Evolutionary conservation across 2,797 vertebrate genomes (phyloP), one percentile per base, ranked within the genome.

Genomic region (Enteromius treurensis): DNA sequence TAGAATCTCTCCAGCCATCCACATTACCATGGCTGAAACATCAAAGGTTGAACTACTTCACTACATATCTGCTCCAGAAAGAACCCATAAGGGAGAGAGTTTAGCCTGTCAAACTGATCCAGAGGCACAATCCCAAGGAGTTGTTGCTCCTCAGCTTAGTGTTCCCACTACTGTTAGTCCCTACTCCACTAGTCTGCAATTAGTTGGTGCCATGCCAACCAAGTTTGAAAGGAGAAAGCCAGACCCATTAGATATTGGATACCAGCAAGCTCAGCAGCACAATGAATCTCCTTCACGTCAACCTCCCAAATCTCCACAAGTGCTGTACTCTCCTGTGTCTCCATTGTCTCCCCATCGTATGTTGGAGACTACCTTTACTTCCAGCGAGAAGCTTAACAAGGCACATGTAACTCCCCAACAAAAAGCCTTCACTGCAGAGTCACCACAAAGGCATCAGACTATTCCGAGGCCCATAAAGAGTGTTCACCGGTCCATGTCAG

Each of bases 91-190:
- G 45, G 98, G 98, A 1, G 98, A 99, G 90, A 99, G 98, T 91
- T 92, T 99, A 81, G 98, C 97, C 77, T 99, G 98, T 90, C 98
- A 99, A 93, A 99, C 98, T 0, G 98, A 99, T 89, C 96, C 96
- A 0, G 98, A 99, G 77, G 94, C 91, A 8, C 96, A 97, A 84
- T 95, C 95, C 47, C 98, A 97, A 81, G 96, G 95, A 0, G 90
- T 98, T 0, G 96, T 98, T 0, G 91, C 94, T 42, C 96, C 98
- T 21, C 98, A 99, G 86, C 93, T 99, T 23, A 95, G 94, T 5
- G 97, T 98, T 80, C 97, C 97, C 68, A 96, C 96, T 78, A 97
- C 97, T 87, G 95, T 99, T 80, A 96, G 95, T 1, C 98, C 98
- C 11, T 99, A 99, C 86, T 97, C 98, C 29, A 96, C 97, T 85